A percentile compares a stretch with the other conserved stretches of the same genome.
Conservation (phyloP, 2,113 vertebrate genomes). For the Xiphophorus hellerii region DNA sequence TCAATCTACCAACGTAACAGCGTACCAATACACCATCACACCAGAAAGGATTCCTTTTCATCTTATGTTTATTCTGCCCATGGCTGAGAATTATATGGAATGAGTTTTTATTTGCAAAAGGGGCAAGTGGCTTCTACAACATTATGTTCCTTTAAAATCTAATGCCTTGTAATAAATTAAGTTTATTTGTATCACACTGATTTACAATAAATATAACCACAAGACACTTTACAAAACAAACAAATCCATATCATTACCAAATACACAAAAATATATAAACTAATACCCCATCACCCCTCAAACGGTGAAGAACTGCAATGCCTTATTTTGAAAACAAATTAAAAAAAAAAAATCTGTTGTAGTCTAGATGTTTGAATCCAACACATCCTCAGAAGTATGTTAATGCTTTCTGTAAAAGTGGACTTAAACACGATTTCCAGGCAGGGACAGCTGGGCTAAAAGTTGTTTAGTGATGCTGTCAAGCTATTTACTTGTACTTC, state of each 20-base stretch:
- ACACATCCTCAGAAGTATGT: conserved; percentile 42
- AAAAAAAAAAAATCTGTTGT: conserved; percentile 32
- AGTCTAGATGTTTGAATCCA: conserved; percentile 52
- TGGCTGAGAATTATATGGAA: neutral
- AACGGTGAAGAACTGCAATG: no score
- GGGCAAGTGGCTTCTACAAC: neutral
- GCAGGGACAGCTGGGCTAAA: conserved; percentile 58
- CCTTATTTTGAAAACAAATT: no score
- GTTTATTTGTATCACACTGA: neutral
- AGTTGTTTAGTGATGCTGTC: conserved; percentile 71
- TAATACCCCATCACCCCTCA: no score
- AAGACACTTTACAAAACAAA: no score
- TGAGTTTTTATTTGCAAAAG: neutral
- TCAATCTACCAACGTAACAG: no score
- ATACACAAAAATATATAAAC: no score
- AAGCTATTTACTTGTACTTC: conserved; percentile 62
- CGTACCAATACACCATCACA: no score
- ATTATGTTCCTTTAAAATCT: neutral
- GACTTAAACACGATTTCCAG: conserved; percentile 62
- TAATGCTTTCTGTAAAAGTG: conserved; percentile 54
- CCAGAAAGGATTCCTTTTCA: neutral
- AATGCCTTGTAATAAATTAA: neutral
- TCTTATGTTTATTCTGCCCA: neutral
- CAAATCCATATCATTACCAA: no score
- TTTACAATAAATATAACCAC: no score